These are phyloP conservation scores for Sebastes schlegelii DNA, from an alignment of 2,113 vertebrate genomes.

Conservation along the genomic window DNA sequence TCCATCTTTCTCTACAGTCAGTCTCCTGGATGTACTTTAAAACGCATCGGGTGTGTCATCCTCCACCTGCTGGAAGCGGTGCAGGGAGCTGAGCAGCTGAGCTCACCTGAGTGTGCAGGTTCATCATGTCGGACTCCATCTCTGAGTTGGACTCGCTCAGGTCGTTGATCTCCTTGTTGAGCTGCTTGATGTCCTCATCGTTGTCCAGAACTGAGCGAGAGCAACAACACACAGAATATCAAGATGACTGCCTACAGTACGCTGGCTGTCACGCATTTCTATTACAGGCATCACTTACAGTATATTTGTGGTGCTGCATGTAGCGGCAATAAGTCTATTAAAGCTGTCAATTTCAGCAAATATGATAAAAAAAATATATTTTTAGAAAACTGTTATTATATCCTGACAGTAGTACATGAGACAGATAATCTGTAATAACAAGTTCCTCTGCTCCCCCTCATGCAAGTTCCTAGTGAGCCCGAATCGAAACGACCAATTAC, in stretches of 20 bases:
- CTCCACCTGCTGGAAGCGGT: background rate
- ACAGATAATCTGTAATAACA: too few relatives aligned
- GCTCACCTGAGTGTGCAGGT: conserved; percentile 96
- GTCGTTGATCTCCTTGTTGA: conserved; percentile 97
- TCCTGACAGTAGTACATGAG: too few relatives aligned
- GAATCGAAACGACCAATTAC: too few relatives aligned
- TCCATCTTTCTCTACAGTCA: background rate
- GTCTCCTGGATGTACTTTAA: background rate
- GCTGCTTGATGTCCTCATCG: conserved; percentile 97
- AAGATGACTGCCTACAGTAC: background rate
- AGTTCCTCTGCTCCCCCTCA: too few relatives aligned
- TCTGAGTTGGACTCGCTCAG: conserved; percentile 96
- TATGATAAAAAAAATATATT: too few relatives aligned
- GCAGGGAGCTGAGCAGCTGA: background rate
- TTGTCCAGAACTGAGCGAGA: conserved; percentile 91
- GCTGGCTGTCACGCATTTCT: background rate
- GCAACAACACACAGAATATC: conserved; percentile 2
- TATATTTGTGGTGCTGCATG: background rate
- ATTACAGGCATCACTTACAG: background rate
- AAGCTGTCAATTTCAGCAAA: too few relatives aligned
- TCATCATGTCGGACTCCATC: conserved; percentile 97
- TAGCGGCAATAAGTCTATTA: background rate
- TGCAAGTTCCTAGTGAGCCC: too few relatives aligned
- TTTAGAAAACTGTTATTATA: too few relatives aligned
- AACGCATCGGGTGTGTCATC: background rate